These are phyloP conservation scores for Tryphoninae sp. DNA, from an alignment of 2,888 invertebrate species.

Conservation along the genomic window DNA sequence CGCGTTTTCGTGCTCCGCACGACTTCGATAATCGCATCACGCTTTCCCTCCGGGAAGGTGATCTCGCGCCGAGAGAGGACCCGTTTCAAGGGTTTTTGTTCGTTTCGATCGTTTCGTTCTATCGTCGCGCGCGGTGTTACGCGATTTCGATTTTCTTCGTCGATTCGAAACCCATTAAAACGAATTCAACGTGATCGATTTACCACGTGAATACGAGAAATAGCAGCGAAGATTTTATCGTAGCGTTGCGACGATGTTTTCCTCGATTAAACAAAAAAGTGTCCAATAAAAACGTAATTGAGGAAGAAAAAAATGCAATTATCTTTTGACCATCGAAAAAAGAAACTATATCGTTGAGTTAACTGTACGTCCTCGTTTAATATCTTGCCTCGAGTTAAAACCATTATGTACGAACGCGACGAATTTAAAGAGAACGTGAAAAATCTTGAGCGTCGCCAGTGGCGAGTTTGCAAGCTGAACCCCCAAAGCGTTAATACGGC, in stretches of 20 bases:
- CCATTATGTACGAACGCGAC: background rate
- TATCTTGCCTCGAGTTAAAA: background rate
- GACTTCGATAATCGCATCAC: constrained; percentile 41
- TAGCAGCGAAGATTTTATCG: no score
- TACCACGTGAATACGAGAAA: no score
- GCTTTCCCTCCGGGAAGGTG: constrained; percentile 21
- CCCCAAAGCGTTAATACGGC: constrained; percentile 28
- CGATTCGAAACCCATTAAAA: background rate
- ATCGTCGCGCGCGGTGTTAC: background rate
- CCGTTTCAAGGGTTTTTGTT: constrained; percentile 29
- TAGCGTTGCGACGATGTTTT: no score
- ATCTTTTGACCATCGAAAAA: background rate
- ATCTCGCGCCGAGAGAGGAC: constrained; percentile 19
- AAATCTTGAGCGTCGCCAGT: background rate
- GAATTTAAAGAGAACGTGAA: background rate
- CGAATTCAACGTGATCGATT: no score
- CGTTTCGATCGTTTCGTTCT: constrained; percentile 1
- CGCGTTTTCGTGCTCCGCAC: constrained; percentile 41
- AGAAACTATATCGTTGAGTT: background rate
- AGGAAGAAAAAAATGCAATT: background rate
- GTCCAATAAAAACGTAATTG: background rate
- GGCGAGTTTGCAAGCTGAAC: background rate
- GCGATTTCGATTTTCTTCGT: constrained; percentile 28
- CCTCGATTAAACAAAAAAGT: no score
- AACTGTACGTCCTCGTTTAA: background rate